phyloP scores from a whole-genome alignment of 2,113 vertebrate genomes.

The Oncorhynchus clarkii region DNA sequence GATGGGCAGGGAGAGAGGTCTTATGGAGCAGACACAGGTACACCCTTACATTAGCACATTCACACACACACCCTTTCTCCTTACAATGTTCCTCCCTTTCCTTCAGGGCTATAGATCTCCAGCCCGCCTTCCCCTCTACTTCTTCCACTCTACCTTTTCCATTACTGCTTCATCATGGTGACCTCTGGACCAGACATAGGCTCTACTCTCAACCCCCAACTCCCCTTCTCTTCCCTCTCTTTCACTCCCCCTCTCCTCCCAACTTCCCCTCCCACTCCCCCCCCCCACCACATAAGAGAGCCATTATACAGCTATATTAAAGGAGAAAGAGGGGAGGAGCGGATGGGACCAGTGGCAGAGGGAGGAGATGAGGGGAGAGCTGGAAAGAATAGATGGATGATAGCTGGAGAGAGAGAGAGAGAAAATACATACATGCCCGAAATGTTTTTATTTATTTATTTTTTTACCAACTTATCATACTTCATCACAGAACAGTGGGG shows the following conservation, averaged over 20 bases:
- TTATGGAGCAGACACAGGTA: not conserved
- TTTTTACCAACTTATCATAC: conserved; percentile 13
- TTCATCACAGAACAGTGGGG: no score
- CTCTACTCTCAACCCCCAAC: conserved; percentile 53
- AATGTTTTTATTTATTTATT: no score
- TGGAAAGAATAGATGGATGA: not conserved
- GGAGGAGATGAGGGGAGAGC: not conserved
- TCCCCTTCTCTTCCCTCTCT: conserved; percentile 24
- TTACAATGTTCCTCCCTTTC: conserved; percentile 25
- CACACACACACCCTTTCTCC: conserved; percentile 7
- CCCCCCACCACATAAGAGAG: not conserved
- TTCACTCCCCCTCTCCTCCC: not conserved
- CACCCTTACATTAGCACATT: not conserved
- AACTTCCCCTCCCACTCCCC: not conserved
- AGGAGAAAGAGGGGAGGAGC: not conserved
- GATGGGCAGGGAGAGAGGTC: not conserved
- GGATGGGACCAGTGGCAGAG: not conserved
- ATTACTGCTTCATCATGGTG: conserved; percentile 69
- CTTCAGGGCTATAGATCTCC: conserved; percentile 62
- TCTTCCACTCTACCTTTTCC: conserved; percentile 34
- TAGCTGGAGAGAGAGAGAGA: not conserved
- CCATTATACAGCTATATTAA: not conserved
- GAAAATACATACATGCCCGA: no score
- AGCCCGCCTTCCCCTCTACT: not conserved
- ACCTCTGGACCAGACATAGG: conserved; percentile 45